Evolutionary conservation across 2,888 invertebrate species (phyloP).

Genomic region (Lasioglossum villosulum): DNA sequence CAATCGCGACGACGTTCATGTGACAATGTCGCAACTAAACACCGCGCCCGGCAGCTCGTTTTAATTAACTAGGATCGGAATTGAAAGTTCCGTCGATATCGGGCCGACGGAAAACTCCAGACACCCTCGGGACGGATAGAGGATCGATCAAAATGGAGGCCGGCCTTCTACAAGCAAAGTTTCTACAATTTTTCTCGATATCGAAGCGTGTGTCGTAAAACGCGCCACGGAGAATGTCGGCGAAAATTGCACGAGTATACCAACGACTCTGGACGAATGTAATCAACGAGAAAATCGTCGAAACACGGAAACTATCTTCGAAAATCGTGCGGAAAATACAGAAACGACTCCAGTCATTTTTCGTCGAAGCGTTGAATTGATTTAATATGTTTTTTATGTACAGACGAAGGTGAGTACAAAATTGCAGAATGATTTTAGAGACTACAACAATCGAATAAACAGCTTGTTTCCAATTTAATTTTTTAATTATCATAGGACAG

Average conservation of each 20-base stretch:
- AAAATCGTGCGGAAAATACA: background rate
- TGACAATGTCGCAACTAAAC: slow-evolving; percentile 17
- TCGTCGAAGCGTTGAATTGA: background rate
- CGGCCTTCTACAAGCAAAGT: background rate
- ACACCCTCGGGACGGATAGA: background rate
- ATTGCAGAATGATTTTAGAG: no score
- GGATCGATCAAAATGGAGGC: slow-evolving; percentile 2
- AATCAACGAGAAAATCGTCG: background rate
- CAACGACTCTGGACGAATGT: background rate
- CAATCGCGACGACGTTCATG: slow-evolving; percentile 33
- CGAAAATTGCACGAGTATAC: background rate
- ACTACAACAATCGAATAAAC: background rate
- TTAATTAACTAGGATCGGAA: slow-evolving; percentile 51
- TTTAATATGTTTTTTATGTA: background rate
- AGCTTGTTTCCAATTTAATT: background rate
- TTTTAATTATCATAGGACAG: background rate
- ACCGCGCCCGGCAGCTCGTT: slow-evolving; percentile 28
- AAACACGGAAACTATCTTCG: background rate
- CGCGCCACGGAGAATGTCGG: background rate
- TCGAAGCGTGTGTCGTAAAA: background rate
- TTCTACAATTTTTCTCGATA: background rate
- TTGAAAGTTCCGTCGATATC: slow-evolving; percentile 36
- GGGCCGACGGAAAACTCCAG: slow-evolving; percentile 8
- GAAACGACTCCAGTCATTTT: background rate
- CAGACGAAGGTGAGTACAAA: no score